Percentiles rank a stretch among this genome's conserved stretches.
Conservation (phyloP, 2,888 invertebrate species). For the Xestia c-nigrum region DNA sequence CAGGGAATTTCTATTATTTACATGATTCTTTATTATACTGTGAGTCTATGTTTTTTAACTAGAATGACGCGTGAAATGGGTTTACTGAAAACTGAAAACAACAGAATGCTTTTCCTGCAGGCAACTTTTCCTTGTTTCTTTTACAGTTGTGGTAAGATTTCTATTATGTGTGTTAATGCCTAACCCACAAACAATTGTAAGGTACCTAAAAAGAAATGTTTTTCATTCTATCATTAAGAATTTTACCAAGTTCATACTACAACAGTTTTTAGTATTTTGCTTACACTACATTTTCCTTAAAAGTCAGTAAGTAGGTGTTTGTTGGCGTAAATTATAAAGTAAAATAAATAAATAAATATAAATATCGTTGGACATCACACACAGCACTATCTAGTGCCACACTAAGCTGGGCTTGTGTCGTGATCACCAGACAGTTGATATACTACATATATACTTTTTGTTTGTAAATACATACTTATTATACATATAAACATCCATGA, state of each 20-base stretch:
- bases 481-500: no score
- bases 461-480: no score
- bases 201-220: no score
- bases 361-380: no score
- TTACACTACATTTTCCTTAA: neutral
- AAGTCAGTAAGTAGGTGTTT: neutral
- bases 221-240: neutral
- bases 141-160: neutral
- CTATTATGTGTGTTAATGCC: neutral
- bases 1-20: conserved; percentile 18
- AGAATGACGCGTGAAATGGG: conserved; percentile 21
- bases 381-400: no score
- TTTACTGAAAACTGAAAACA: conserved; percentile 34
- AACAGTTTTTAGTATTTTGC: neutral
- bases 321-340: neutral
- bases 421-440: no score
- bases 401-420: no score
- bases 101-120: neutral
- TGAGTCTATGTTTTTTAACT: neutral
- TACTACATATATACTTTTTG: no score
- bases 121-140: neutral
- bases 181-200: neutral
- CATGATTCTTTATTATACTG: neutral
- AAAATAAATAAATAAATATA: no score
- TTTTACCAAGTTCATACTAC: neutral